Percentiles rank a stretch among this genome's conserved stretches.
Evolutionary conservation across 2,113 vertebrate genomes (phyloP).

Genomic region (Saccopteryx leptura): DNA sequence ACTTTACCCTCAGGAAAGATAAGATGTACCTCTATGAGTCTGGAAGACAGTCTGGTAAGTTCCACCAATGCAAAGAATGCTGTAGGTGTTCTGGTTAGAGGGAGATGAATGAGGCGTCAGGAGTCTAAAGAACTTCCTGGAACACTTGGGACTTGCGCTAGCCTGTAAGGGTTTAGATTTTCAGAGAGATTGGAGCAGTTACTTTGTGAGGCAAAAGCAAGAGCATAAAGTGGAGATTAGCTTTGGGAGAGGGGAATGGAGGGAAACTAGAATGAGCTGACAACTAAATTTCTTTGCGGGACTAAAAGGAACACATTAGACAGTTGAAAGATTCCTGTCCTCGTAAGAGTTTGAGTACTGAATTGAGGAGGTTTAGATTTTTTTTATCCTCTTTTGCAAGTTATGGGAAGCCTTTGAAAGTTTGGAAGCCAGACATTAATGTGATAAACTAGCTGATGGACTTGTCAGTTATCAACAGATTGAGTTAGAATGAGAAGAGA

Average conservation of each 20-base stretch:
- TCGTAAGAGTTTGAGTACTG: not conserved
- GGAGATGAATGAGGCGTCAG: conserved; percentile 3
- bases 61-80: conserved; percentile 11
- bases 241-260: not conserved
- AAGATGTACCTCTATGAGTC: not conserved
- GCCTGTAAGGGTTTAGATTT: conserved; percentile 61
- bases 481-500: conserved; percentile 21
- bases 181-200: conserved; percentile 58
- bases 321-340: conserved; percentile 12
- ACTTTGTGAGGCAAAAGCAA: conserved; percentile 52
- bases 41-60: conserved; percentile 7
- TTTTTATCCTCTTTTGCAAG: conserved; percentile 59
- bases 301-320: not conserved
- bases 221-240: conserved; percentile 19
- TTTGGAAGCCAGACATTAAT: conserved; percentile 20
- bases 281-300: conserved; percentile 39
- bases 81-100: conserved; percentile 33
- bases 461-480: not conserved
- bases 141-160: conserved; percentile 45
- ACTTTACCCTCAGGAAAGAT: conserved; percentile 39
- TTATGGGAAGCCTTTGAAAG: not conserved
- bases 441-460: not conserved
- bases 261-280: conserved; percentile 31
- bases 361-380: conserved; percentile 23
- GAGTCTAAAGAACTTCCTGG: conserved; percentile 70